Conservation (phyloP, 2,797 vertebrate genomes). For the Labroides dimidiatus region DNA sequence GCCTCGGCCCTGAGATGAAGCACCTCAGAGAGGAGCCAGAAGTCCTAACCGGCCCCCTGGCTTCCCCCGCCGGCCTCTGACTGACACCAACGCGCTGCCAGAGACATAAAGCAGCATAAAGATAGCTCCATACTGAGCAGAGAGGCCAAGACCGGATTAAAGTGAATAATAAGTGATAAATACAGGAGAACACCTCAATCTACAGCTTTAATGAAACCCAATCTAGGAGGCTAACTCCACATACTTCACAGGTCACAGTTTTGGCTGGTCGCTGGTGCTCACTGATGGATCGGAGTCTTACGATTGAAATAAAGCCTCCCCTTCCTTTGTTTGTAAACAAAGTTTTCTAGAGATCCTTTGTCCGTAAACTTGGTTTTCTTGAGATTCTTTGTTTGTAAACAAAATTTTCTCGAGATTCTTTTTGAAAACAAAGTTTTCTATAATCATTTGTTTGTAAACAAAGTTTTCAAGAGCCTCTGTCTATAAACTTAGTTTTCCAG, state of each 20-base stretch:
- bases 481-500: no score
- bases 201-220: slow-evolving; percentile 39
- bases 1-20: slow-evolving; percentile 72
- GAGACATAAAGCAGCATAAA: slow-evolving; percentile 74
- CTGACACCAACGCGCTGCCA: slow-evolving; percentile 67
- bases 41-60: slow-evolving; percentile 61
- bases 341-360: no score
- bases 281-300: slow-evolving; percentile 39
- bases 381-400: no score
- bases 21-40: slow-evolving; percentile 73
- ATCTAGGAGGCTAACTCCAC: slow-evolving; percentile 32
- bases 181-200: slow-evolving; percentile 53
- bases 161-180: slow-evolving; percentile 63
- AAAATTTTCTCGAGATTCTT: no score
- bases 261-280: slow-evolving; percentile 51
- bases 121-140: slow-evolving; percentile 57
- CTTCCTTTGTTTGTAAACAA: no score
- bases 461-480: no score
- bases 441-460: no score
- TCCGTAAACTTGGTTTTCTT: no score
- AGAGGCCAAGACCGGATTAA: slow-evolving; percentile 61
- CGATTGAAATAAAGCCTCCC: slow-evolving; percentile 23
- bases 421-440: no score
- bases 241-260: slow-evolving; percentile 45
- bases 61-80: slow-evolving; percentile 62